Evolutionary conservation across 2,113 vertebrate species (phyloP).

Genomic region (Trachemys scripta): DNA sequence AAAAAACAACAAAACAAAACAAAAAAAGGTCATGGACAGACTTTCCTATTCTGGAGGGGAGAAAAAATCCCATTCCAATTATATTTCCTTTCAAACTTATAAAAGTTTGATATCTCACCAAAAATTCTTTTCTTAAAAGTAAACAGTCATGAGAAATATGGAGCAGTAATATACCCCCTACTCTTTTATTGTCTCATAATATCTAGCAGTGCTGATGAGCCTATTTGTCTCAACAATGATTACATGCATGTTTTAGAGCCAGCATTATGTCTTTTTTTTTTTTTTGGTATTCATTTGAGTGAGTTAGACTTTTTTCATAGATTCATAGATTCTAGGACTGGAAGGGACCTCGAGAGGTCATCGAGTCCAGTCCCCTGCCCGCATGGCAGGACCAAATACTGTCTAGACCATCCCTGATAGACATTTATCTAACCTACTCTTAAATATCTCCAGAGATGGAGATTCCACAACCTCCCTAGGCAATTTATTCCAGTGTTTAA

Average conservation of each 20-base stretch:
- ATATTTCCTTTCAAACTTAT: neutral
- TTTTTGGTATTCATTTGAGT: conserved; percentile 36
- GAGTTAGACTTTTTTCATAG: neutral
- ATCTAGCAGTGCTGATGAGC: conserved; percentile 56
- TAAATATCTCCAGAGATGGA: too few species aligned
- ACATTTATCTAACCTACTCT: too few species aligned
- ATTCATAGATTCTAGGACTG: too few species aligned
- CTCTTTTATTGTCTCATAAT: conserved; percentile 35
- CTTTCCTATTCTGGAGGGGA: neutral
- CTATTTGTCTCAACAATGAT: conserved; percentile 65
- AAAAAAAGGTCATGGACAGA: neutral
- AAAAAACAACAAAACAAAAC: neutral
- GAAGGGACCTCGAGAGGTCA: too few species aligned
- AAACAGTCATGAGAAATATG: neutral
- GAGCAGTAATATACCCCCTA: neutral
- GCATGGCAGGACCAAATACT: too few species aligned
- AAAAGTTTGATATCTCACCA: neutral
- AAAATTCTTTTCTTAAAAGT: neutral
- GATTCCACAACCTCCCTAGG: too few species aligned
- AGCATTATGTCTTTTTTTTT: conserved; percentile 40
- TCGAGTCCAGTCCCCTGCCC: too few species aligned
- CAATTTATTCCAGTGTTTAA: too few species aligned
- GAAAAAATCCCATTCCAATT: neutral
- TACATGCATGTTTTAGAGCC: conserved; percentile 19
- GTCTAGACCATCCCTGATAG: too few species aligned